Conservation (phyloP, 2,797 vertebrate genomes). For the Sorex maritimensis region DNA sequence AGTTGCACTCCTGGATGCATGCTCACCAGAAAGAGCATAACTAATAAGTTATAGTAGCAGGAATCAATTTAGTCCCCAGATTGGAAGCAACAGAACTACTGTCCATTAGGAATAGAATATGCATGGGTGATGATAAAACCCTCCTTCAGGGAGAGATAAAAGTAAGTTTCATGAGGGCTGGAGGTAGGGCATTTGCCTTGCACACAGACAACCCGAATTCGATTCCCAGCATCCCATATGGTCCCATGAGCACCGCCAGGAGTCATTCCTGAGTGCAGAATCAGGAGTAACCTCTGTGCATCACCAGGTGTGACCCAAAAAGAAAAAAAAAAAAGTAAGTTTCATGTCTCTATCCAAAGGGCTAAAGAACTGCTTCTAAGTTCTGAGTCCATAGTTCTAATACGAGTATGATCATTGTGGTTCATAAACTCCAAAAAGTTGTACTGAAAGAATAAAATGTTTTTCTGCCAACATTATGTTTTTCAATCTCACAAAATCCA, state of each 20-base stretch:
- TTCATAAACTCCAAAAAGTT: constrained; percentile 29
- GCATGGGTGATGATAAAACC: not conserved
- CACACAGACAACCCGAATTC: too few relatives aligned
- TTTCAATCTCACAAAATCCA: constrained; percentile 56
- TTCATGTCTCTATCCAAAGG: constrained; percentile 24
- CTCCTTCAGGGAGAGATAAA: not conserved
- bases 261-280: too few relatives aligned
- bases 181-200: too few relatives aligned
- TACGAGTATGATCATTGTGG: not conserved
- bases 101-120: not conserved
- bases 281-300: too few relatives aligned
- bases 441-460: constrained; percentile 29
- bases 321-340: not conserved
- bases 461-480: constrained; percentile 18
- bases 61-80: constrained; percentile 3
- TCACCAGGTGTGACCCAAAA: too few relatives aligned
- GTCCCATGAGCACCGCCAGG: too few relatives aligned
- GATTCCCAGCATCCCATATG: too few relatives aligned
- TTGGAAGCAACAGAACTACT: not conserved
- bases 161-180: not conserved
- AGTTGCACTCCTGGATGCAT: not conserved
- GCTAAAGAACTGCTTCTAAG: not conserved
- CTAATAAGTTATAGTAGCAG: not conserved
- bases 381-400: not conserved
- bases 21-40: not conserved